Conservation (phyloP, 2,888 invertebrate genomes). For the Notocelia uddmanniana region DNA sequence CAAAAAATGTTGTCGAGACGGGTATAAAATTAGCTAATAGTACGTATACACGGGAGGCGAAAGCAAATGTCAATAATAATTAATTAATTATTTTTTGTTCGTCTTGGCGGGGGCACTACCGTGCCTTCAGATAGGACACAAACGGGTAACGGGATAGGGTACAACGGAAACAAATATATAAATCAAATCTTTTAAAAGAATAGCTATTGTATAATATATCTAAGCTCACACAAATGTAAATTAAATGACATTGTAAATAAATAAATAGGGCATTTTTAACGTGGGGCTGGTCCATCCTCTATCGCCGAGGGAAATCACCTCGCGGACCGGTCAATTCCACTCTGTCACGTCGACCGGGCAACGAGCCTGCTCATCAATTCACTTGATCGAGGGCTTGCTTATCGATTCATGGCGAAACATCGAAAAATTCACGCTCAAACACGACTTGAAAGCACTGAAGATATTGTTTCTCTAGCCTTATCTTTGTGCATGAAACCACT, state of each 20-base stretch:
- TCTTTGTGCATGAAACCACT: constrained; percentile 19
- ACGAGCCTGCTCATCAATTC: constrained; percentile 45
- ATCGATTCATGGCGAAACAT: constrained; percentile 32
- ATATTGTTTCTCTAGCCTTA: constrained; percentile 29
- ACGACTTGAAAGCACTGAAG: neutral
- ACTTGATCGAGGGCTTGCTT: constrained; percentile 42
- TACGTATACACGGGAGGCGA: neutral
- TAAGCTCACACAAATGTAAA: constrained; percentile 9
- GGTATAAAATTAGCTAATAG: neutral
- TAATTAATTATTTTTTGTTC: too few species aligned
- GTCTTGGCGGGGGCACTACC: too few species aligned
- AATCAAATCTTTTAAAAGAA: neutral
- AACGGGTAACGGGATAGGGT: too few species aligned
- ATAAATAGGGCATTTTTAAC: constrained; percentile 47
- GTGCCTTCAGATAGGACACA: too few species aligned
- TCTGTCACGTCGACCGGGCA: constrained; percentile 52
- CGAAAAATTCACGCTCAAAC: constrained; percentile 24
- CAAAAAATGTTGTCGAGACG: too few species aligned
- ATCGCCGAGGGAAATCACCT: constrained; percentile 65
- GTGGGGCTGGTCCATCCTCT: constrained; percentile 51
- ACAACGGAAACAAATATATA: neutral
- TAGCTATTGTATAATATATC: neutral
- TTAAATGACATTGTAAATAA: constrained; percentile 22
- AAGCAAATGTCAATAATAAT: neutral
- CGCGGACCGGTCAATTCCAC: constrained; percentile 55